Base-by-base conservation (phyloP, 2,113 vertebrate genomes). In the Mustela nigripes region DNA sequence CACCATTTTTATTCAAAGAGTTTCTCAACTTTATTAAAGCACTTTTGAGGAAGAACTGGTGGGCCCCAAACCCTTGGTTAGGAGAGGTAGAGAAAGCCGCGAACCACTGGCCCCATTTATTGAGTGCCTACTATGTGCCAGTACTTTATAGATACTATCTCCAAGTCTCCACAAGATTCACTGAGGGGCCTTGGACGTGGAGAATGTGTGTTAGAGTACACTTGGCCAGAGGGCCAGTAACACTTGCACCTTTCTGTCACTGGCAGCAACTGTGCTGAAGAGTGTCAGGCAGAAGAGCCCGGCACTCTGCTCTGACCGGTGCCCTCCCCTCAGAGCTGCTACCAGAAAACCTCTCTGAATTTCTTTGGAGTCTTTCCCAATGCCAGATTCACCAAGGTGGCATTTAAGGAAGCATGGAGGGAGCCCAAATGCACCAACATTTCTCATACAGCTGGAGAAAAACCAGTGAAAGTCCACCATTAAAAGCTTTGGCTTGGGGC, bases 1-100 rank as follows among this genome's bases (percentile, higher is more conserved):
- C 93, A 97, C 96, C n/a, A 89, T 96, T 97, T 98, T 97, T 95
- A 98, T 95, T 96, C 86, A 93, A 95, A 95, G 85, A 69, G 82
- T 65, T 95, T 94, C 95, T 96, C 79, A 53, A 95, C 56, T 97
- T 97, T 96, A 87, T 82, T 97, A 97, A 96, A 69, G 42, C 82
- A 89, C 39, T 74, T 95, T 96, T 96, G 71, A 97, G 65, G 89
- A 83, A 91, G 42, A 50, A 92, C 3, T 45, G 28, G 22, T 80
- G 26, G 36, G 83, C 53, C 50, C 9, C 56, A 95, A 97, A 65
- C 15, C 12, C 2, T 65, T 69, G 11, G 15, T n/a, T 94, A 79
- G 39, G 84, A 84, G 63, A 96, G 16, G 7, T 2, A 83, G 36
- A 78, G 18, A 60, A 65, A 67, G 82, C 36, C 26, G 22, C 15